Evolutionary conservation across 2,888 invertebrate species (phyloP), one percentile per base, ranked within the genome.

Genomic region (Lithophane leautieri): DNA sequence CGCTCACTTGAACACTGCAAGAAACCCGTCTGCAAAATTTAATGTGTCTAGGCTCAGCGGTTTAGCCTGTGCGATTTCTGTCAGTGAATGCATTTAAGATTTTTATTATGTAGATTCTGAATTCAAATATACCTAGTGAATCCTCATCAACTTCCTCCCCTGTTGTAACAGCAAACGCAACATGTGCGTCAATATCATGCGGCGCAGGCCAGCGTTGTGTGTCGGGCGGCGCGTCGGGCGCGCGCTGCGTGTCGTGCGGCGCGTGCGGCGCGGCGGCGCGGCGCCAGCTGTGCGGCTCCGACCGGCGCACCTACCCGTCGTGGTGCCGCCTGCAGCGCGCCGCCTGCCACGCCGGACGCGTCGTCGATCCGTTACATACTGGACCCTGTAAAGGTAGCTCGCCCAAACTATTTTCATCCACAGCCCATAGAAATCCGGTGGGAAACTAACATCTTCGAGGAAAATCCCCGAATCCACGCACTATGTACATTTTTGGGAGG

Each of bases 241-340:
- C 94, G 88, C 95, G 95, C 61, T 93, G 93, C 83, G 91, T 91
- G 79, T 89, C 92, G 70, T 92, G 91, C 87, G 95, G 95, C 71
- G 89, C 93, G 85, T 94, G 94, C 89, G 94, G 93, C 79, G 94
- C 93, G 85, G 93, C 93, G 67, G 90, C 93, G 87, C 91, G 95
- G 50, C 93, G 95, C 0, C 95, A 95, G 78, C 96, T 98, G 76
- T 98, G 98, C 94, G 98, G 98, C 87, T 97, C 97, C 69, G 98
- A 98, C 96, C 97, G 97, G 87, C 96, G 97, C 87, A 98, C 98
- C 67, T 98, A 98, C 94, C 95, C 97, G 67, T 98, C 97, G 83
- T 98, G 98, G 98, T 98, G 98, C 94, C 97, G 98, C 85, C 97
- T 98, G 97, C 97, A 98, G 93, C 97, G 97, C 90, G 98, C 98